phyloP scores from a whole-genome alignment of 1,140 invertebrate species.

The Steinernema khuongi region DNA sequence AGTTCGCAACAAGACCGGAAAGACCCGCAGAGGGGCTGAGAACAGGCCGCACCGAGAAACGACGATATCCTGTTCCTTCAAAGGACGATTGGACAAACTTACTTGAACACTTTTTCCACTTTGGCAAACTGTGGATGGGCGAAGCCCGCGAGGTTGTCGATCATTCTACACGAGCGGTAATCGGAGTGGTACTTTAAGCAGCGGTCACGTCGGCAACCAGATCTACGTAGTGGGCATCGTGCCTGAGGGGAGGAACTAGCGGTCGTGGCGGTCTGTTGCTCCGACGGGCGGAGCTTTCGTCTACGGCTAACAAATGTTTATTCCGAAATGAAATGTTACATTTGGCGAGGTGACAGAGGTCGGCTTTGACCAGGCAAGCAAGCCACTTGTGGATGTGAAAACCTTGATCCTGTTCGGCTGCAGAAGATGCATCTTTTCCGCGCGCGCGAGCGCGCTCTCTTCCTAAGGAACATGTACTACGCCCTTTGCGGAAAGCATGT shows the following conservation, averaged over 20 bases:
- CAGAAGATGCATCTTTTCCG: too few species aligned
- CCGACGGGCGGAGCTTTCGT: background rate
- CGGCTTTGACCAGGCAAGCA: too few species aligned
- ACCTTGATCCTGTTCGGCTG: too few species aligned
- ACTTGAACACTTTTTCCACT: conserved; percentile 13
- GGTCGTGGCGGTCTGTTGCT: conserved; percentile 3
- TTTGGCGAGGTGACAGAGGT: too few species aligned
- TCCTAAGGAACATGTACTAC: too few species aligned
- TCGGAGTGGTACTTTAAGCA: conserved; percentile 6
- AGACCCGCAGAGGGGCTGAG: too few species aligned
- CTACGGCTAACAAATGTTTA: background rate
- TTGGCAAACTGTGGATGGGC: conserved; percentile 7
- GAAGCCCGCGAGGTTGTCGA: background rate
- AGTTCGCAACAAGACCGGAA: too few species aligned
- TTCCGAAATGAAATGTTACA: background rate
- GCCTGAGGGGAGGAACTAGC: conserved; percentile 16
- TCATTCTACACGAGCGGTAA: background rate
- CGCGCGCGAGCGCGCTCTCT: too few species aligned
- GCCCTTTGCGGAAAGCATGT: too few species aligned
- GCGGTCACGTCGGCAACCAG: conserved; percentile 12
- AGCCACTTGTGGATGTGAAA: too few species aligned
- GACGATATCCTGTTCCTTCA: too few species aligned
- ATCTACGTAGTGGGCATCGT: conserved; percentile 16
- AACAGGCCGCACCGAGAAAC: background rate
- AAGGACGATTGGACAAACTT: background rate